These are phyloP conservation scores for Caenorhabditis sinica DNA, from an alignment of 2,888 invertebrate species.

Conservation along the genomic window DNA sequence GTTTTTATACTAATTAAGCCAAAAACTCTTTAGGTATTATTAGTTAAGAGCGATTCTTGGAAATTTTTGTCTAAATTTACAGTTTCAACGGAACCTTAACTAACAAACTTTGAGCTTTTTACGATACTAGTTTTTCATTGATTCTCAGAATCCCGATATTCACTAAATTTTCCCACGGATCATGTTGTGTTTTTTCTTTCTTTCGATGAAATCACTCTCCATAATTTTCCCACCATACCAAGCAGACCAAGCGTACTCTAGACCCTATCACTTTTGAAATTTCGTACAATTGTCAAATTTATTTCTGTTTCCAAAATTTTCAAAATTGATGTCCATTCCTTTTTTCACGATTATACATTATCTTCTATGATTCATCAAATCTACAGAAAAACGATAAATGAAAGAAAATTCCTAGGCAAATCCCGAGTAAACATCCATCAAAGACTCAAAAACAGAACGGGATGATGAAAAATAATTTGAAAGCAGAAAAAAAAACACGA, in stretches of 20 bases:
- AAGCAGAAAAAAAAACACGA: neutral
- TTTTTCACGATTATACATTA: too few relatives aligned
- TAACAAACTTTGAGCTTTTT: neutral
- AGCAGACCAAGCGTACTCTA: neutral
- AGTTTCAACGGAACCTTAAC: neutral
- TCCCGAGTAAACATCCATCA: neutral
- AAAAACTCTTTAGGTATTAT: too few relatives aligned
- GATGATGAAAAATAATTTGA: neutral
- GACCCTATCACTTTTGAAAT: too few relatives aligned
- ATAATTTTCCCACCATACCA: neutral
- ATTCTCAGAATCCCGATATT: neutral
- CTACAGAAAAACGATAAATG: neutral
- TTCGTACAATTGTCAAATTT: too few relatives aligned
- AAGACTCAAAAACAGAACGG: constrained; percentile 6
- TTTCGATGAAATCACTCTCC: constrained; percentile 15
- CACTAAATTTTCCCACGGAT: constrained; percentile 14
- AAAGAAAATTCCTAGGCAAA: neutral
- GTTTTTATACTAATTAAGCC: too few relatives aligned
- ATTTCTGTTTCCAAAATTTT: too few relatives aligned
- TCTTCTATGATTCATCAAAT: neutral
- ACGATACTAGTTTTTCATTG: neutral
- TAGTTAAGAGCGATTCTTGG: too few relatives aligned
- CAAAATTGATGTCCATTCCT: too few relatives aligned
- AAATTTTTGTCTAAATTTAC: too few relatives aligned
- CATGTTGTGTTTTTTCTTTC: constrained; percentile 13